Percentiles rank a stretch among this genome's conserved stretches.
Evolutionary conservation across 2,113 vertebrate genomes (phyloP).

Genomic region (Perca schrenkii): DNA sequence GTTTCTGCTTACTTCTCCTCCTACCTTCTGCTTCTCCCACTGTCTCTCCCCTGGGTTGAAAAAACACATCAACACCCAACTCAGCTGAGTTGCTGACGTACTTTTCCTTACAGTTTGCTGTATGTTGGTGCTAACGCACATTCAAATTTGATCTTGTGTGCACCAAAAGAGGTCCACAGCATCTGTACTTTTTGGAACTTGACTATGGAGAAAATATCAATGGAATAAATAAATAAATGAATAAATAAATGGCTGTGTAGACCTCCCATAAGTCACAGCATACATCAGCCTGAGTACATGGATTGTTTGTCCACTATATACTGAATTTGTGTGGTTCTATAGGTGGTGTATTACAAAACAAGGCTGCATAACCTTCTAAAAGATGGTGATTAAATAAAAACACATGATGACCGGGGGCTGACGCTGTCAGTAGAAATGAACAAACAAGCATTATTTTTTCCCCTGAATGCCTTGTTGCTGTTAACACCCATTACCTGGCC

Average conservation of each 20-base stretch:
- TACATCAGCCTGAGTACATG: background rate
- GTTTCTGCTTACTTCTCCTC: slow-evolving; percentile 8
- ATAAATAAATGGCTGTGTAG: background rate
- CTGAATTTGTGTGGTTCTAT: background rate
- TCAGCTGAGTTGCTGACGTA: slow-evolving; percentile 8
- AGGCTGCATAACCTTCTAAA: background rate
- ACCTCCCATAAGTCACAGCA: background rate
- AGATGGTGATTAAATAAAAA: slow-evolving; percentile 10
- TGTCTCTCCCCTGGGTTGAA: slow-evolving; percentile 27
- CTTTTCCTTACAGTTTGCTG: slow-evolving; percentile 17
- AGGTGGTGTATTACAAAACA: background rate
- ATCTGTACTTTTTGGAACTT: background rate
- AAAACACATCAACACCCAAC: slow-evolving; percentile 58
- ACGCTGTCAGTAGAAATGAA: slow-evolving; percentile 38
- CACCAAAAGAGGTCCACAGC: slow-evolving; percentile 9
- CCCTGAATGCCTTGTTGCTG: background rate
- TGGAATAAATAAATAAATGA: background rate
- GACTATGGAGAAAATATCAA: background rate
- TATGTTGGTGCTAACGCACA: slow-evolving; percentile 6
- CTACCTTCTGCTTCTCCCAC: background rate
- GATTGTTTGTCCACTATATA: background rate
- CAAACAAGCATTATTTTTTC: background rate
- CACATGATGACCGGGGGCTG: background rate
- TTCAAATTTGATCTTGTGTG: slow-evolving; percentile 4
- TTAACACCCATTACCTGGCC: background rate